These are phyloP conservation scores for Pygmarrhopalites habei DNA, from an alignment of 1,140 invertebrate genomes.

Conservation along the genomic window DNA sequence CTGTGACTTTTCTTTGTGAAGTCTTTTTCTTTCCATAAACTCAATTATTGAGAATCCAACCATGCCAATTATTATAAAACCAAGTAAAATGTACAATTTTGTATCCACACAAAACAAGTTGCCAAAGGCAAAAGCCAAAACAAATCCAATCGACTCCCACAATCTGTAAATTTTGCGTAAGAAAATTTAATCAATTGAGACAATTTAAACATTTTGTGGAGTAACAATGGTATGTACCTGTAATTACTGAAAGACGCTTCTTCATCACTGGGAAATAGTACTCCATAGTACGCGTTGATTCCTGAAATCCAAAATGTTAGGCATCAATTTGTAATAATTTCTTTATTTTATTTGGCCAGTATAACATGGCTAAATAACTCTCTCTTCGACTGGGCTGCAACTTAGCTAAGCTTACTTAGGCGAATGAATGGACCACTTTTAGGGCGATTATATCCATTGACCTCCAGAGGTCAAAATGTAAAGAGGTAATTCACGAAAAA, in stretches of 20 bases:
- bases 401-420: too few relatives aligned
- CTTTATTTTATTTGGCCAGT: conserved; percentile 97
- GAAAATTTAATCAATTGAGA: too few relatives aligned
- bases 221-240: too few relatives aligned
- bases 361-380: too few relatives aligned
- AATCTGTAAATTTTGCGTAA: too few relatives aligned
- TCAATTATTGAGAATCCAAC: conserved; percentile 75
- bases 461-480: too few relatives aligned
- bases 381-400: too few relatives aligned
- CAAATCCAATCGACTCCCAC: conserved; percentile 87
- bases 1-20: background rate
- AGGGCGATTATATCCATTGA: too few relatives aligned
- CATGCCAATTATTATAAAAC: conserved; percentile 68
- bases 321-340: too few relatives aligned
- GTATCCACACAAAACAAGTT: conserved; percentile 76
- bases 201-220: too few relatives aligned
- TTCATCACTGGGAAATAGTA: conserved; percentile 81
- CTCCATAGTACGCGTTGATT: conserved; percentile 70
- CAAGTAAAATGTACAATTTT: conserved; percentile 82
- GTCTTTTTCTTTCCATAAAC: conserved; percentile 43
- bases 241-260: conserved; percentile 95
- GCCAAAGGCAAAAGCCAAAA: conserved; percentile 68
- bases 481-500: too few relatives aligned
- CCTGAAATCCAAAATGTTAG: background rate
- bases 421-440: too few relatives aligned